Conservation (phyloP, 2,797 vertebrate genomes). For the Epinephelus coioides region DNA sequence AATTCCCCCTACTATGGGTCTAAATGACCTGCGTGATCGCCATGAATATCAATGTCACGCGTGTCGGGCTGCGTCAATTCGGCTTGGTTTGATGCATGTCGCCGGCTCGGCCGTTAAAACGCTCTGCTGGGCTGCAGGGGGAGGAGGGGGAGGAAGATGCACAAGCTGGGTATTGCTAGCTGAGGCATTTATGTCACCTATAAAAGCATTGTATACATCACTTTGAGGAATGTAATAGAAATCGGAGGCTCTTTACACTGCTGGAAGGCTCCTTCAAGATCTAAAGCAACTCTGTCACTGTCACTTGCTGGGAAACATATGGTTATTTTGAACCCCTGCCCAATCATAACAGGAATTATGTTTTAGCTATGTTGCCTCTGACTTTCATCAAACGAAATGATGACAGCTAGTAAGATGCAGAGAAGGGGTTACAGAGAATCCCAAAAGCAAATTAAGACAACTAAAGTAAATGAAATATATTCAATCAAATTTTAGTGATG, state of each 20-base stretch:
- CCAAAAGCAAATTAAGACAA: neutral
- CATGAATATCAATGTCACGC: slow-evolving; percentile 81
- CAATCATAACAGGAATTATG: slow-evolving; percentile 42
- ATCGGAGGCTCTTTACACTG: slow-evolving; percentile 11
- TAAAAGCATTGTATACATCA: slow-evolving; percentile 46
- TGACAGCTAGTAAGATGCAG: neutral
- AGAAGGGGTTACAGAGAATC: neutral
- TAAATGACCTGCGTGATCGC: slow-evolving; percentile 75
- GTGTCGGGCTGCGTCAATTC: slow-evolving; percentile 52
- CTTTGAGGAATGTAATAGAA: slow-evolving; percentile 49
- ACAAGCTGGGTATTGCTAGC: slow-evolving; percentile 34
- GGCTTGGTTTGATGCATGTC: slow-evolving; percentile 61
- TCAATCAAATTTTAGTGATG: neutral
- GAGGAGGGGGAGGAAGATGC: slow-evolving; percentile 17
- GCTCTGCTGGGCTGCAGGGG: neutral
- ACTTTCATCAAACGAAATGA: slow-evolving; percentile 50
- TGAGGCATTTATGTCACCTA: slow-evolving; percentile 54
- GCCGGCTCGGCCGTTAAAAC: slow-evolving; percentile 23
- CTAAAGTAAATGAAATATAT: neutral
- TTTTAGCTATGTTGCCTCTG: slow-evolving; percentile 16
- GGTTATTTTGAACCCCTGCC: slow-evolving; percentile 47
- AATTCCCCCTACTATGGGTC: slow-evolving; percentile 56
- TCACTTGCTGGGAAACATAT: slow-evolving; percentile 34
- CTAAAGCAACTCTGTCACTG: slow-evolving; percentile 36
- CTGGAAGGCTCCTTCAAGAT: slow-evolving; percentile 18